phyloP scores from a whole-genome alignment of 2,888 invertebrate species.

The Microplitis deprimator region DNA sequence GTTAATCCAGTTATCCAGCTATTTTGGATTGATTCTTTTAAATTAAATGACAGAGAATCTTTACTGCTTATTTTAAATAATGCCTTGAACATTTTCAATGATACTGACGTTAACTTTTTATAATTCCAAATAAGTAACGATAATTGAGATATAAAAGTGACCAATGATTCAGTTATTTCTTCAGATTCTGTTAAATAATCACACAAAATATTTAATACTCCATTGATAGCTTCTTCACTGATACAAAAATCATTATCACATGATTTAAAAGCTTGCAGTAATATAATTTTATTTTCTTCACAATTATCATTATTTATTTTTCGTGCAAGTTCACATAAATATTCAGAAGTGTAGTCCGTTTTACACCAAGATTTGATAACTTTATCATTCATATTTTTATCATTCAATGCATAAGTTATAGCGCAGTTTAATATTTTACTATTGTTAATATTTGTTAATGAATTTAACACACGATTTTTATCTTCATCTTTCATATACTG shows the following conservation, averaged over 20 bases:
- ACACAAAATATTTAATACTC: conserved; percentile 70
- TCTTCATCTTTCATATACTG: conserved; percentile 73
- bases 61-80: conserved; percentile 58
- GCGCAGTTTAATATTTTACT: conserved; percentile 54
- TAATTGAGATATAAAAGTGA: conserved; percentile 54
- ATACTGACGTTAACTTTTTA: conserved; percentile 49
- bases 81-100: conserved; percentile 57
- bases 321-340: conserved; percentile 68
- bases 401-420: conserved; percentile 67
- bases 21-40: conserved; percentile 49
- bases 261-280: conserved; percentile 60
- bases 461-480: conserved; percentile 74
- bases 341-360: conserved; percentile 68
- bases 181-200: conserved; percentile 57
- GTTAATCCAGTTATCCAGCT: conserved; percentile 59
- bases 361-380: conserved; percentile 73
- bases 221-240: conserved; percentile 65
- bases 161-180: conserved; percentile 49
- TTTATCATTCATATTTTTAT: conserved; percentile 69
- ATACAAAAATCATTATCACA: conserved; percentile 70
- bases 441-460: conserved; percentile 71
- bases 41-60: conserved; percentile 46
- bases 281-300: conserved; percentile 51
- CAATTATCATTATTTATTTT: conserved; percentile 51
- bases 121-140: conserved; percentile 57